These are phyloP conservation scores for Hippopotamus amphibius DNA, from an alignment of 2,113 vertebrate species.

Conservation along the genomic window DNA sequence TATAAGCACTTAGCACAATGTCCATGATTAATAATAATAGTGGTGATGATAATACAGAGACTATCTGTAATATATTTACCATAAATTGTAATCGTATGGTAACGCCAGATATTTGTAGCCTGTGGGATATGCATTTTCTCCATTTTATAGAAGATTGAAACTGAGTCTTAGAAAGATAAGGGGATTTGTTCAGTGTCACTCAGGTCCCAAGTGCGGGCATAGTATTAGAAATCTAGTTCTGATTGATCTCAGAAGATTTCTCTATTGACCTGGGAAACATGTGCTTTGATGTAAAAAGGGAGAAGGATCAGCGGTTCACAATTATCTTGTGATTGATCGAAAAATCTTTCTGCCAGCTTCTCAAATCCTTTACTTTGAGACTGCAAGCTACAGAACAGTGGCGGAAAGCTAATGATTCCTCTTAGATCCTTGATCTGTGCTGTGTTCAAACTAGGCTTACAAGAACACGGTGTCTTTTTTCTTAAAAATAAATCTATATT, in stretches of 20 bases:
- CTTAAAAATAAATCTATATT: not conserved
- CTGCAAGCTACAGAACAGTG: not conserved
- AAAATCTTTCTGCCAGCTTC: conserved; percentile 6
- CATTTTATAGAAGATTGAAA: not conserved
- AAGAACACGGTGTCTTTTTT: not conserved
- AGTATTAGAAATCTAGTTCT: not conserved
- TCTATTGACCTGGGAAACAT: not conserved
- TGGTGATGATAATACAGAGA: not conserved
- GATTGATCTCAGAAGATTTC: not conserved
- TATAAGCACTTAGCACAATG: not conserved
- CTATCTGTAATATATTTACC: not conserved
- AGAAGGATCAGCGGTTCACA: not conserved
- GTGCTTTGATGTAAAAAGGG: not conserved
- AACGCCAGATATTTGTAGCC: not conserved
- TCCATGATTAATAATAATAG: not conserved
- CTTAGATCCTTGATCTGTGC: not conserved
- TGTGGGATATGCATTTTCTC: not conserved
- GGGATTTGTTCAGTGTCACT: not conserved
- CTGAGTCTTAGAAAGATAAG: not conserved
- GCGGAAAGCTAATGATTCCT: not conserved
- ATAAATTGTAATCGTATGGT: not conserved
- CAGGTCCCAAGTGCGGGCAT: not conserved
- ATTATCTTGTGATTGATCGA: not conserved
- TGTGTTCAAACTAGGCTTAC: not conserved
- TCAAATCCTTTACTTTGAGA: conserved; percentile 27